Conservation (phyloP, 37 sponge, comb jelly and placozoan genomes). For the Haliclona indistincta region DNA sequence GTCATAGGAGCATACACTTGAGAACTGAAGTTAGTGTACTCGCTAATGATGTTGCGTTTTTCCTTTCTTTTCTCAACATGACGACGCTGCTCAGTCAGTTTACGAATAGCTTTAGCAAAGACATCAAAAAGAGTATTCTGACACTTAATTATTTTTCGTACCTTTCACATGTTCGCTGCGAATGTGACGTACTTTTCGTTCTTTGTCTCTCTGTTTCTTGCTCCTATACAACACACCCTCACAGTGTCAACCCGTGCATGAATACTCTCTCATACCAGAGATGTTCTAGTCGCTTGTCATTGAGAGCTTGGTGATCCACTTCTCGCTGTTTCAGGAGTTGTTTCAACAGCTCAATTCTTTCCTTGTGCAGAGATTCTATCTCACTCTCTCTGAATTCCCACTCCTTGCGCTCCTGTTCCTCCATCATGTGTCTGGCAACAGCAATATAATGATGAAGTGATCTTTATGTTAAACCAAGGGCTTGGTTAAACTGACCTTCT, state of each 20-base stretch:
- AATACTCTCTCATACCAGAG: conserved; percentile 72
- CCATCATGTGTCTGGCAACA: conserved; percentile 80
- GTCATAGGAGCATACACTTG: conserved; percentile 96
- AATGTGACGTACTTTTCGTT: conserved; percentile 65
- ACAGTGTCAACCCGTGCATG: background rate
- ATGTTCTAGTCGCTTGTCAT: conserved; percentile 79
- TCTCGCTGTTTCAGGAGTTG: conserved; percentile 78
- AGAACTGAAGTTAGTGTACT: conserved; percentile 88
- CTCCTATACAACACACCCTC: conserved; percentile 44
- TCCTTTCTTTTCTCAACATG: conserved; percentile 83
- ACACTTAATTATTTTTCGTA: background rate
- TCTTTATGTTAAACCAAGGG: too few relatives aligned
- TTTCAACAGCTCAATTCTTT: conserved; percentile 69
- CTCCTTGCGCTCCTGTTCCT: conserved; percentile 96
- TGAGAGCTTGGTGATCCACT: conserved; percentile 65
- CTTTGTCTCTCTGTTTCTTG: conserved; percentile 81
- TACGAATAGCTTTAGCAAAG: conserved; percentile 66
- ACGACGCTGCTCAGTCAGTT: conserved; percentile 70
- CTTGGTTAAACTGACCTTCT: conserved; percentile 54
- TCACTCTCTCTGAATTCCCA: conserved; percentile 92
- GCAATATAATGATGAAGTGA: background rate
- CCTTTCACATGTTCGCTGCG: conserved; percentile 89
- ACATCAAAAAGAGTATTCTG: background rate
- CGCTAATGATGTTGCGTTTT: conserved; percentile 69
- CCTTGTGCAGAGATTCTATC: conserved; percentile 80